These are phyloP conservation scores for Venustaconcha ellipsiformis DNA, from an alignment of 1,140 invertebrate species.

Conservation along the genomic window DNA sequence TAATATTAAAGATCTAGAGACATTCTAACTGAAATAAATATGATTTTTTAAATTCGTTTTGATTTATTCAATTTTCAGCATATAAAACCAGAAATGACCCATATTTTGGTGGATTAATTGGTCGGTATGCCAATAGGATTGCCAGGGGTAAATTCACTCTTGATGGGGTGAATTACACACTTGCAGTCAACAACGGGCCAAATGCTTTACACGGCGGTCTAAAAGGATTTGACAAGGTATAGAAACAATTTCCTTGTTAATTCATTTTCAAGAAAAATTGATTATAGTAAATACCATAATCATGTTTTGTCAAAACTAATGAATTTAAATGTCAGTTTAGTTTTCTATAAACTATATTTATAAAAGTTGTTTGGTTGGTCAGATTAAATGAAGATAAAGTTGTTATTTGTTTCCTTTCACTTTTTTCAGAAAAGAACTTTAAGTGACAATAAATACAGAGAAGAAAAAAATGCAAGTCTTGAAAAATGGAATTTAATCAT, in stretches of 20 bases:
- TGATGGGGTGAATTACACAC: constrained; percentile 76
- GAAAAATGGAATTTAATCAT: too few relatives aligned
- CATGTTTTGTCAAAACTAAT: neutral
- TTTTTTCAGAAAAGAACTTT: too few relatives aligned
- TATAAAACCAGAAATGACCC: constrained; percentile 19
- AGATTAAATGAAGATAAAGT: too few relatives aligned
- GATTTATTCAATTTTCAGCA: too few relatives aligned
- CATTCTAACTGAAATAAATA: too few relatives aligned
- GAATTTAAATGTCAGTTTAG: neutral
- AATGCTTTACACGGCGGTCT: constrained; percentile 89
- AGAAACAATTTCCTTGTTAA: neutral
- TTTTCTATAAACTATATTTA: too few relatives aligned
- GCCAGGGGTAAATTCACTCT: constrained; percentile 76
- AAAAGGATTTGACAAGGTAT: constrained; percentile 86
- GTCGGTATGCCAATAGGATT: constrained; percentile 83
- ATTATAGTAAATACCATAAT: neutral
- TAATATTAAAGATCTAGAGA: too few relatives aligned
- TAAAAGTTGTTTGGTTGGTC: too few relatives aligned
- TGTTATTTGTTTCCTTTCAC: too few relatives aligned
- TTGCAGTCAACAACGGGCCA: constrained; percentile 80
- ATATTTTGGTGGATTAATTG: constrained; percentile 90
- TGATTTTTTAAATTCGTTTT: too few relatives aligned
- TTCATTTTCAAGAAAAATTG: neutral
- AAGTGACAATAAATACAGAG: too few relatives aligned
- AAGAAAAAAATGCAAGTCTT: too few relatives aligned